Evolutionary conservation across 2,113 vertebrate species (phyloP).

Genomic region (Limanda limanda): DNA sequence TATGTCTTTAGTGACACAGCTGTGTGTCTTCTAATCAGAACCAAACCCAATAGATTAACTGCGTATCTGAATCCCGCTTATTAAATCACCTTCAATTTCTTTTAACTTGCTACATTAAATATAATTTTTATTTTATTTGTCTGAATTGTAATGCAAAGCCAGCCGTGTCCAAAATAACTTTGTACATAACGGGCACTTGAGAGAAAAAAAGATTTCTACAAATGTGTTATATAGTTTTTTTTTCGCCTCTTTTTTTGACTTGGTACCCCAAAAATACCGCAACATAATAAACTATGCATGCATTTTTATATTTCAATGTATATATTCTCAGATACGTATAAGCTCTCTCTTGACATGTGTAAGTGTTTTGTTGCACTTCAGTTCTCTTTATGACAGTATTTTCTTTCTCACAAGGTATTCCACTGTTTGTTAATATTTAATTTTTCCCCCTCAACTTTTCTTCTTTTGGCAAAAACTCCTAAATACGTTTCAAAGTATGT

Average conservation of each 20-base stretch:
- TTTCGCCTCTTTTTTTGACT: conserved; percentile 66
- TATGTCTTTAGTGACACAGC: no score
- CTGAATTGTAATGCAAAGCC: conserved; percentile 54
- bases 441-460: conserved; percentile 70
- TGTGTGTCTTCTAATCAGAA: no score
- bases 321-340: conserved; percentile 86
- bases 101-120: conserved; percentile 30
- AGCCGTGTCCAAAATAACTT: conserved; percentile 59
- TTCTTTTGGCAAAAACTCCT: conserved; percentile 71
- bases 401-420: conserved; percentile 83
- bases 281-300: conserved; percentile 90
- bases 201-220: conserved; percentile 59
- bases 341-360: conserved; percentile 79
- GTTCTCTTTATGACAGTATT: conserved; percentile 89
- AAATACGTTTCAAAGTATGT: conserved; percentile 77
- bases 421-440: conserved; percentile 85
- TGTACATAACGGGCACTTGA: conserved; percentile 68
- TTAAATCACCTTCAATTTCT: no score
- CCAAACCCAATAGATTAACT: conserved; percentile 10
- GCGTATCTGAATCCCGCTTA: no score
- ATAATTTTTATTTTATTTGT: conserved; percentile 39
- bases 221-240: conserved; percentile 65
- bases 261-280: conserved; percentile 82
- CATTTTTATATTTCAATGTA: conserved; percentile 87
- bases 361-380: conserved; percentile 82